Evolutionary conservation across 2,888 invertebrate genomes (phyloP), one percentile per base, ranked within the genome.

Genomic region (Pammene fasciana): DNA sequence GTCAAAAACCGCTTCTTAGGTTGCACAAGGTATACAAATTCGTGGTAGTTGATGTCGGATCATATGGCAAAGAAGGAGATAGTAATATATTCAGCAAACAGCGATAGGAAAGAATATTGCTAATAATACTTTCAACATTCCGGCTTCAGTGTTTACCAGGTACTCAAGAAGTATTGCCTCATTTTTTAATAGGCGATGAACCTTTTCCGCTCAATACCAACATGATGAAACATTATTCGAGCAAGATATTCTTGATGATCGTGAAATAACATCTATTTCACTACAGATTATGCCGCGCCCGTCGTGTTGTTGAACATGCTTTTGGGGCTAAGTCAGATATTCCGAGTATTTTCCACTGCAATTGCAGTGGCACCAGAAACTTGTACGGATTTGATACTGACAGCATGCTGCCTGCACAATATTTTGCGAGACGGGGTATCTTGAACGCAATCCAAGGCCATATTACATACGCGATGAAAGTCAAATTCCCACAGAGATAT

Each of bases 51-150:
- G 71, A 68, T 34, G 68, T 38, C 36, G 71, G 71, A 13, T 68
- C 71, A 1, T 71, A 71, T 18, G 72, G 72, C 45, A 71, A 72
- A 66, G 66, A 68, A 65, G 46, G 61, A 26, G 72, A 72, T 16
- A 68, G 64, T 62, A 52, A 56, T 64, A 72, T 72, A 41, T 72
- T 72, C 65, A 45, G 38, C 50, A 67, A 70, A 14, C 70, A 43
- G 38, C 36, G 6, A 61, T 61, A 5, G 60, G 36, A 36, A 34
- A 48, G 4, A 60, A 67, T 16, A 71, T 65, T 1, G 54, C 64
- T 6, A 66, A 26, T 50, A 66, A 66, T 56, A 41, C 13, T 36
- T 70, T 66, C 26, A 67, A 72, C 36, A 50, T 67, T 60, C 65
- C 67, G 10, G 18, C 10, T 11, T 10, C 72, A 70, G 16, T 9